These are phyloP conservation scores for Gadus chalcogrammus DNA, from an alignment of 2,113 vertebrate species.

Conservation along the genomic window DNA sequence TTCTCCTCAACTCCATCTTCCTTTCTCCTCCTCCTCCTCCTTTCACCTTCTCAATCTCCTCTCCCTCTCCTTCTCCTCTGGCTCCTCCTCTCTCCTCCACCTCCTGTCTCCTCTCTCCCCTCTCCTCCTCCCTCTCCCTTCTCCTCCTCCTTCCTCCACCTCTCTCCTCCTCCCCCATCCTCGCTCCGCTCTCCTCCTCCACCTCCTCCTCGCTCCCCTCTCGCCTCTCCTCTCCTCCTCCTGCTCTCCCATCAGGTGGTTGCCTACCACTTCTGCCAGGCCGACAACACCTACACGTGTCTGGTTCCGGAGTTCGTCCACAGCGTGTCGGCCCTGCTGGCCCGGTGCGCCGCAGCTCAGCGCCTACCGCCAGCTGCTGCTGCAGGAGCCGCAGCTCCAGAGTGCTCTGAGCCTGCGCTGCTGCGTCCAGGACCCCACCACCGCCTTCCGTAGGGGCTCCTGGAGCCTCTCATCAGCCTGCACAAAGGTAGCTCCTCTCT, in stretches of 20 bases:
- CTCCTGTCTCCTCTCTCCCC: not conserved
- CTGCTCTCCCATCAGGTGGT: slow-evolving; percentile 78
- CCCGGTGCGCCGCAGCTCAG: slow-evolving; percentile 81
- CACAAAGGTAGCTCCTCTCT: slow-evolving; percentile 77
- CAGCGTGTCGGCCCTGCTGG: slow-evolving; percentile 89
- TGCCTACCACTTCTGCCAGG: slow-evolving; percentile 97
- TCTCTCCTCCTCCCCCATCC: slow-evolving; percentile 19
- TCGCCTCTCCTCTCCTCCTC: not conserved
- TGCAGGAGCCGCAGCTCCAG: slow-evolving; percentile 86
- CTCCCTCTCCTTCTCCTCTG: not conserved
- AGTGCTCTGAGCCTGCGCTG: slow-evolving; percentile 90
- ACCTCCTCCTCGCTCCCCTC: not conserved
- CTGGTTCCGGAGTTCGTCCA: slow-evolving; percentile 97
- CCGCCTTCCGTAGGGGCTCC: slow-evolving; percentile 86
- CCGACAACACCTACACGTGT: slow-evolving; percentile 97
- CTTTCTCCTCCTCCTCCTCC: not conserved
- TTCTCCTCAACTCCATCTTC: too few species aligned
- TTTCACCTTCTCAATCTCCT: slow-evolving; percentile 18
- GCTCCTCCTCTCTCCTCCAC: not conserved
- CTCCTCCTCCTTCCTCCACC: not conserved
- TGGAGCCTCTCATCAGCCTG: slow-evolving; percentile 84
- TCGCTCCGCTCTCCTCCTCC: not conserved
- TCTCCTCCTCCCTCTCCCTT: not conserved
- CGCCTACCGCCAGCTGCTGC: slow-evolving; percentile 85
- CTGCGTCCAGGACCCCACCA: slow-evolving; percentile 91